Percentiles rank a stretch among this genome's conserved stretches.
Conservation (phyloP, 2,113 vertebrate genomes). For the Marmota flaviventris region DNA sequence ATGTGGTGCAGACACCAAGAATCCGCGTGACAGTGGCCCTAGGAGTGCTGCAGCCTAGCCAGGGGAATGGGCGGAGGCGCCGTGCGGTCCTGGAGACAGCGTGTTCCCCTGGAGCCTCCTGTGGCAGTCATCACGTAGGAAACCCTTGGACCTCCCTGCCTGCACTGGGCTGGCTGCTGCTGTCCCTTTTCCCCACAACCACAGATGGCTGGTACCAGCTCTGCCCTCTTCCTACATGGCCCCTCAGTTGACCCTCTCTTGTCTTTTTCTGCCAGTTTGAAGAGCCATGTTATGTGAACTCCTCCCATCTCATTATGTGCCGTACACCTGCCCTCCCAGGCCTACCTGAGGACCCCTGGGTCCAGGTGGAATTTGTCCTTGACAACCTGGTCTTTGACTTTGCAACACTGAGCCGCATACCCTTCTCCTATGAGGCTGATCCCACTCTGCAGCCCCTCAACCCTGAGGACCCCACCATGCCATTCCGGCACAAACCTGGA, state of each 20-base stretch:
- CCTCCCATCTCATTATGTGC: conserved; percentile 93
- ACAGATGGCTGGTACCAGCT: not conserved
- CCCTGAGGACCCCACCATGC: conserved; percentile 91
- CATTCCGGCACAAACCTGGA: conserved; percentile 97
- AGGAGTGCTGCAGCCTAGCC: conserved; percentile 78
- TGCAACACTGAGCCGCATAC: conserved; percentile 87
- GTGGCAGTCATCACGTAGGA: conserved; percentile 88
- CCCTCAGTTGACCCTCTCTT: not conserved
- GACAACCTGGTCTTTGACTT: conserved; percentile 96
- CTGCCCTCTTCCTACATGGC: not conserved
- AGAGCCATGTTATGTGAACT: conserved; percentile 93
- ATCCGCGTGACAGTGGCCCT: conserved; percentile 92
- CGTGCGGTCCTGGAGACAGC: conserved; percentile 89
- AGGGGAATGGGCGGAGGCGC: conserved; percentile 83
- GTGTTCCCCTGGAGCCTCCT: conserved; percentile 88
- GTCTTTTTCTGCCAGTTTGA: conserved; percentile 88
- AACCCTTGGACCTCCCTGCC: not conserved
- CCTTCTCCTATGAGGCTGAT: conserved; percentile 95
- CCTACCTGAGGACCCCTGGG: conserved; percentile 81
- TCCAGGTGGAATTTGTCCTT: conserved; percentile 94
- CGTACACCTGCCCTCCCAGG: conserved; percentile 92
- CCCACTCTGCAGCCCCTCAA: conserved; percentile 92
- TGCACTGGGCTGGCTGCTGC: not conserved
- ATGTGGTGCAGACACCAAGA: conserved; percentile 95
- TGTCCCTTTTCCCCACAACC: not conserved